Evolutionary conservation across 2,113 vertebrate genomes (phyloP), one percentile per base, ranked within the genome.

Genomic region (Equus quagga): DNA sequence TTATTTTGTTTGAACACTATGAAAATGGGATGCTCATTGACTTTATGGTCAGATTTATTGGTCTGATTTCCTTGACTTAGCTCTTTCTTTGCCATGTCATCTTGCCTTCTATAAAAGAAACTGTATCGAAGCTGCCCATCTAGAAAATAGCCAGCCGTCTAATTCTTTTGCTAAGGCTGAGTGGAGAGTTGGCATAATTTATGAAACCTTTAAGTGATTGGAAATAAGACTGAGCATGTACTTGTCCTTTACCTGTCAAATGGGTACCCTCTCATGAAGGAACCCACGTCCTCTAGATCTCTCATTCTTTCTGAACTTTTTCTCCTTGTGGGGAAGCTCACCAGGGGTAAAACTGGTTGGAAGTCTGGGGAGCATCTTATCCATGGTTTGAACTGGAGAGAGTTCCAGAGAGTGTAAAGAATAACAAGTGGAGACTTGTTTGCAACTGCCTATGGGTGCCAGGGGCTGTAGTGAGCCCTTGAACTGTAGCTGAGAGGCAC

Each of bases 91-190:
- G 44, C 23, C 23, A 23, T 79, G 54, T 31, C 13, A 28, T 46
- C 26, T n/a, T 14, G 3, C 46, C 46, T 93, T 92, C 56, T 92
- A 65, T 81, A 84, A 81, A 97, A 91, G 54, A 91, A 83, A 17
- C 5, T 54, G 17, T 56, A 62, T 73, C 41, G 79, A 90, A 80
- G 60, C 26, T 81, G 79, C 28, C 62, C 11, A 33, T 23, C 18
- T 56, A 78, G 51, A 95, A 95, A 90, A 93, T 4, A 89, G 10
- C 11, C 44, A 80, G 8, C 44, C 65, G 87, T 62, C 21, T 21
- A 62, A 62, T 95, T 93, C 73, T 10, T 93, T n/a, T 14, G 26
- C 79, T 64, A 82, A 96, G 51, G 24, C 24, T 46, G 11, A n/a
- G 44, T 82, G 58, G 78, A 94, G 82, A 91, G 36, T 24, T 95